phyloP scores from a whole-genome alignment of 2,888 invertebrate species.

The Caenorhabditis sulstoni region DNA sequence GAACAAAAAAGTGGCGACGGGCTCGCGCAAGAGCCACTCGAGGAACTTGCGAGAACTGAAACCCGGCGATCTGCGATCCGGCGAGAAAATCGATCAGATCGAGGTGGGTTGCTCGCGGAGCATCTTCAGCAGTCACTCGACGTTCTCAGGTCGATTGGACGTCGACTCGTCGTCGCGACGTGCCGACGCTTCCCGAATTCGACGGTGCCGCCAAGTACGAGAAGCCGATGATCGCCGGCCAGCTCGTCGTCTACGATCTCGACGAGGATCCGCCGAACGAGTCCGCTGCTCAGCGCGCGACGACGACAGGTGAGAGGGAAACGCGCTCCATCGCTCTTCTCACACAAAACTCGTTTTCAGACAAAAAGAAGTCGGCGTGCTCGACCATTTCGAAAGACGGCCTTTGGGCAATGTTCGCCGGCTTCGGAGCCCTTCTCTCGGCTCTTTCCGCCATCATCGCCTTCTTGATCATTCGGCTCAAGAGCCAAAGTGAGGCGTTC shows the following conservation, averaged over 20 bases:
- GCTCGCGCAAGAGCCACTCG: slow-evolving; percentile 23
- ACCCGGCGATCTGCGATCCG: slow-evolving; percentile 59
- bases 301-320: slow-evolving; percentile 11
- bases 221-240: slow-evolving; percentile 78
- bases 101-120: slow-evolving; percentile 37
- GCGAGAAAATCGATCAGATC: slow-evolving; percentile 72
- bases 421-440: slow-evolving; percentile 46
- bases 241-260: slow-evolving; percentile 79
- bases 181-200: slow-evolving; percentile 57
- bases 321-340: too few relatives aligned
- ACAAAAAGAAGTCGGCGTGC: slow-evolving; percentile 11
- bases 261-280: slow-evolving; percentile 79
- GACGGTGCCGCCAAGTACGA: slow-evolving; percentile 21
- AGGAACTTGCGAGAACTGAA: slow-evolving; percentile 51
- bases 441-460: slow-evolving; percentile 43
- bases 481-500: slow-evolving; percentile 27
- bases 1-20: slow-evolving; percentile 54
- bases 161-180: slow-evolving; percentile 69
- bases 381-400: slow-evolving; percentile 34
- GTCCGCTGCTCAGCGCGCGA: neutral
- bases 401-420: slow-evolving; percentile 28
- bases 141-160: slow-evolving; percentile 74
- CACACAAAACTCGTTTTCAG: too few relatives aligned
- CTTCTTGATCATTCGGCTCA: slow-evolving; percentile 34
- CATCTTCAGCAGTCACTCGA: neutral